Conservation (phyloP, 2,113 vertebrate genomes). For the Cynocephalus volans region DNA sequence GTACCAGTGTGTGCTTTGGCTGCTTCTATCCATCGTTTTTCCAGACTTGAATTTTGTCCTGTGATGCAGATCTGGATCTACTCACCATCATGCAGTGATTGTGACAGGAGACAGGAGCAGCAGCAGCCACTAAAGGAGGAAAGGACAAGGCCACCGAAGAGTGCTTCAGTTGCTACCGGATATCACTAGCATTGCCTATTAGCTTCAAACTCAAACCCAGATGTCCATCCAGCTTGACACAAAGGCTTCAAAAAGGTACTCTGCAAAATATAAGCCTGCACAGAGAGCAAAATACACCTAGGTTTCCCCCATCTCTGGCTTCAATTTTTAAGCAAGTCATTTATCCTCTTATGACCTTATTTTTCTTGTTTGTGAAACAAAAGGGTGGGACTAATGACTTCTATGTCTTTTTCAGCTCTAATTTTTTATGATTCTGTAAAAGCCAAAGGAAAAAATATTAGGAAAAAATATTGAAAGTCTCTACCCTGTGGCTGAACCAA, state of each 20-base stretch:
- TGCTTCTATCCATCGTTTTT: background rate
- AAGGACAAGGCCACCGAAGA: background rate
- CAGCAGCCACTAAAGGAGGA: background rate
- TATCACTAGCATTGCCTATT: background rate
- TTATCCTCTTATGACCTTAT: background rate
- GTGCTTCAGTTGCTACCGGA: background rate
- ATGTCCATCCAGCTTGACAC: background rate
- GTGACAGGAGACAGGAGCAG: background rate
- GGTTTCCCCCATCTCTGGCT: background rate
- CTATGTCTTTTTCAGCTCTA: background rate
- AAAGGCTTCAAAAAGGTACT: background rate
- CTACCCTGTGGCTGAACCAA: background rate
- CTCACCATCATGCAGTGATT: background rate
- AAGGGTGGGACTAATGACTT: background rate
- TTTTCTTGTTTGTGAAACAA: conserved; percentile 33
- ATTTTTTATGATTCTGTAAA: conserved; percentile 36
- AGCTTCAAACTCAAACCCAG: background rate
- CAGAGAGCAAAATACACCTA: background rate
- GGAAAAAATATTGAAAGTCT: background rate
- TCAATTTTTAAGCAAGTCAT: conserved; percentile 17
- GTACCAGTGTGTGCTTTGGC: background rate
- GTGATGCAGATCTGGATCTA: background rate
- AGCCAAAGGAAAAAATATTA: background rate
- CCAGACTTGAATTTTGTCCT: background rate
- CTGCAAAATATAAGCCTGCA: background rate